Conservation (phyloP, 2,888 invertebrate species). For the Andrena praecox region DNA sequence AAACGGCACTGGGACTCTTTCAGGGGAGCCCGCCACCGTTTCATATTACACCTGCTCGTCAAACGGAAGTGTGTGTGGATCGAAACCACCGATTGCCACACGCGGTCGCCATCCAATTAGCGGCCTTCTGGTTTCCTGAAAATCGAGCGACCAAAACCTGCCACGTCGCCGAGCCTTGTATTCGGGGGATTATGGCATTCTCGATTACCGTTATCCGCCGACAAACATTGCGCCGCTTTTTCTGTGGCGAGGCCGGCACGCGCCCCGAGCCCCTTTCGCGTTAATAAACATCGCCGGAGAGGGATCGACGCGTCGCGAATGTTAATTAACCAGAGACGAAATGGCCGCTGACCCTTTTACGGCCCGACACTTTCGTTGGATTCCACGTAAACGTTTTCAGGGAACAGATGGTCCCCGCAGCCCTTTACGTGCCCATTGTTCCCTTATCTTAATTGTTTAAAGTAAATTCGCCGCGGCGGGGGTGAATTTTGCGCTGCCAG, state of each 20-base stretch:
- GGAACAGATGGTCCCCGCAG: constrained; percentile 23
- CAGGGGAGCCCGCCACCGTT: neutral
- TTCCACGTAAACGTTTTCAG: constrained; percentile 1
- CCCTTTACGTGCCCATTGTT: neutral
- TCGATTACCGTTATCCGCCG: constrained; percentile 19
- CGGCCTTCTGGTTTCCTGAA: constrained; percentile 23
- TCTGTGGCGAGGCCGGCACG: neutral
- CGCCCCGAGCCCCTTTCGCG: neutral
- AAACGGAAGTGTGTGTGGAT: constrained; percentile 1
- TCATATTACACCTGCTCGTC: neutral
- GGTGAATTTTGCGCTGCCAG: constrained; percentile 9
- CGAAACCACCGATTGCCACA: constrained; percentile 35
- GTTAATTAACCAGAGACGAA: constrained; percentile 13
- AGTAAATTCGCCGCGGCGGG: constrained; percentile 20
- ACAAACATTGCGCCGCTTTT: constrained; percentile 25
- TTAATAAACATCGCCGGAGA: constrained; percentile 15
- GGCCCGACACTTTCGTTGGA: constrained; percentile 15
- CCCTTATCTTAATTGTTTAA: constrained; percentile 24
- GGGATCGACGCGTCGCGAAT: constrained; percentile 6
- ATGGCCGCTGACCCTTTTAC: constrained; percentile 5
- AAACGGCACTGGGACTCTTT: neutral
- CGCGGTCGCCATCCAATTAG: constrained; percentile 45
- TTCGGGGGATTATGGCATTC: constrained; percentile 15
- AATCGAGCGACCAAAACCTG: constrained; percentile 20
- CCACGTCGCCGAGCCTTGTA: constrained; percentile 8